These are phyloP conservation scores for Sycon ciliatum DNA, from an alignment of 37 sponge, comb jelly and placozoan genomes.

Conservation along the genomic window DNA sequence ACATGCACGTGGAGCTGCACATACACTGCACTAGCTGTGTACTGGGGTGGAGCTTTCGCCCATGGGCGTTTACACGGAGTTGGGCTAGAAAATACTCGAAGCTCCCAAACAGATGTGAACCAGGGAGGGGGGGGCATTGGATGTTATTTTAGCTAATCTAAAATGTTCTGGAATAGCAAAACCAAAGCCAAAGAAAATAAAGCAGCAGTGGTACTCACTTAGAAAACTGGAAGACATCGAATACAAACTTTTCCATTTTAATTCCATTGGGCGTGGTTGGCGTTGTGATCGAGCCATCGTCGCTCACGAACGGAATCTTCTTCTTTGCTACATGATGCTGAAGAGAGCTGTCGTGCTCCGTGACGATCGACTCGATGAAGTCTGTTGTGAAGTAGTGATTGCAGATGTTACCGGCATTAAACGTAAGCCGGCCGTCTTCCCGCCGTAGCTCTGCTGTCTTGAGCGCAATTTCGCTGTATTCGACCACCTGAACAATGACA, in stretches of 20 bases:
- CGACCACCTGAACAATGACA: constrained; percentile 58
- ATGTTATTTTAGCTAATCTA: too few relatives aligned
- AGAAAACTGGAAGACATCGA: constrained; percentile 93
- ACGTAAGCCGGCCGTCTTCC: constrained; percentile 64
- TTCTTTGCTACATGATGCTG: constrained; percentile 84
- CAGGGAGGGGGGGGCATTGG: too few relatives aligned
- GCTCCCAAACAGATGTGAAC: too few relatives aligned
- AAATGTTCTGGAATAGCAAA: not conserved
- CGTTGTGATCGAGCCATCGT: constrained; percentile 12
- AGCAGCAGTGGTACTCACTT: constrained; percentile 34
- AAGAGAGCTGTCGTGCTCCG: constrained; percentile 45
- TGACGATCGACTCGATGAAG: constrained; percentile 61
- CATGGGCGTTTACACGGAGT: too few relatives aligned
- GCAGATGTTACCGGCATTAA: constrained; percentile 86
- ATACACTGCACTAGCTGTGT: too few relatives aligned
- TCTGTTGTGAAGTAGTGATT: constrained; percentile 82
- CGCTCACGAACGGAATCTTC: constrained; percentile 73
- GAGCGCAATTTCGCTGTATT: constrained; percentile 89
- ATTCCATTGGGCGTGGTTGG: constrained; percentile 61
- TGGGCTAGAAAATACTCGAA: too few relatives aligned
- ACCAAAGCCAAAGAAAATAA: too few relatives aligned
- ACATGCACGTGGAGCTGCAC: too few relatives aligned
- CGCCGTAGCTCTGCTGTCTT: constrained; percentile 66
- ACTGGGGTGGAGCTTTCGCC: too few relatives aligned
- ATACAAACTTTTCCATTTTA: constrained; percentile 98